A percentile compares a stretch with the other conserved stretches of the same genome.
These are phyloP conservation scores for Epinotia brunnichana DNA, from an alignment of 2,888 invertebrate species.

Conservation along the genomic window DNA sequence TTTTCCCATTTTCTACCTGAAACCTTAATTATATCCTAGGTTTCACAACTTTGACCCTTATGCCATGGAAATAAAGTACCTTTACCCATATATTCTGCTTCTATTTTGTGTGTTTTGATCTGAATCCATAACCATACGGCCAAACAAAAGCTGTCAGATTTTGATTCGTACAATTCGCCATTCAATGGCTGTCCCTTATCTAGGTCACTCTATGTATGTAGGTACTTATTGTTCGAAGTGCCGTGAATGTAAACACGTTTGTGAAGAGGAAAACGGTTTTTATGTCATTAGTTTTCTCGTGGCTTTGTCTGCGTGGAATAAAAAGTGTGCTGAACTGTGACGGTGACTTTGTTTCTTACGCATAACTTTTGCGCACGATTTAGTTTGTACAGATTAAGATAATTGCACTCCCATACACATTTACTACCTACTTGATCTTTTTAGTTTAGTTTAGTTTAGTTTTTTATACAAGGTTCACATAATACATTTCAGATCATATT, in stretches of 20 bases:
- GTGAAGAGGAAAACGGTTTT: constrained; percentile 17
- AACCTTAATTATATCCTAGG: not conserved
- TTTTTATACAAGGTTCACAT: too few relatives aligned
- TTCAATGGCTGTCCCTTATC: constrained; percentile 24
- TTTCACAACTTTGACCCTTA: not conserved
- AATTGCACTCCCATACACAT: not conserved
- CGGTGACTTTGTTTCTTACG: not conserved
- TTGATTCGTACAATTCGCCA: constrained; percentile 21
- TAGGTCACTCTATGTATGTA: constrained; percentile 10
- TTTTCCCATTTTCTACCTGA: not conserved
- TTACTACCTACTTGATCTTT: too few relatives aligned
- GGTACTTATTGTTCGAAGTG: constrained; percentile 27
- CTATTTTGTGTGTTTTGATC: constrained; percentile 16
- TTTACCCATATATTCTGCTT: not conserved
- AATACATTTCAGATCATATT: too few relatives aligned
- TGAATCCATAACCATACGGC: constrained; percentile 19
- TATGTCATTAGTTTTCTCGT: constrained; percentile 18
- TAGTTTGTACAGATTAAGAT: too few relatives aligned
- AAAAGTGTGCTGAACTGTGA: not conserved
- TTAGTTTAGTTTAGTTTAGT: too few relatives aligned
- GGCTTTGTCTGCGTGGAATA: constrained; percentile 8
- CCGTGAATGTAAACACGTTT: constrained; percentile 30
- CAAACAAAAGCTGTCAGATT: constrained; percentile 26
- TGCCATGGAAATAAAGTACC: not conserved
- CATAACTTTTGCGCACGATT: not conserved